Base-by-base conservation (phyloP, 2,888 invertebrate genomes). In the Dryomyza anilis region DNA sequence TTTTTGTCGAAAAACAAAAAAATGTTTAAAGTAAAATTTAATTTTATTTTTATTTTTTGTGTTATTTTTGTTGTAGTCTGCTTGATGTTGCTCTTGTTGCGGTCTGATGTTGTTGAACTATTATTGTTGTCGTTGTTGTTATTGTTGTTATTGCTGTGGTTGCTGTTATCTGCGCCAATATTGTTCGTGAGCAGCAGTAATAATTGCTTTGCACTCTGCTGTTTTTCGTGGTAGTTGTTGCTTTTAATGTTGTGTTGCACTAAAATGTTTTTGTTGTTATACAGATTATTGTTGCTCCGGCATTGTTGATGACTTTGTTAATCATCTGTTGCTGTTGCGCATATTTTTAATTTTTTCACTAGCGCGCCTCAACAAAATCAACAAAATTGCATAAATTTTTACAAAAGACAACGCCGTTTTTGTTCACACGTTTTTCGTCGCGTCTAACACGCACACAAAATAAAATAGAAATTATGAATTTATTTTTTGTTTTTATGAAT, bases 151-250 rank as follows among this genome's bases (percentile, higher is more conserved):
- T 52, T 65, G 48, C 56, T 65, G 52, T 43, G 53, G 53, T 56
- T 30, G 53, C 62, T 39, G n/a, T n/a, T n/a, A n/a, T n/a, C n/a
- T n/a, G n/a, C n/a, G n/a, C n/a, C 43, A 61, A 5, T 67, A 36
- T 56, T 59, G 29, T 60, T 36, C 36, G 48, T 65, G 64, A 12
- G 64, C 55, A 52, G 45, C 62, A 62, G 46, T 23, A 61, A 62
- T 55, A 27, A 14, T 23, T 16, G 27, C 16, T 36, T 36, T 39
- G 53, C 19, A 19, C 19, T 12, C 52, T 25, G 29, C 29, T 23
- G 19, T 14, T 8, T 23, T 7, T 52, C 39, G 39, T 6, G 3
- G 52, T 29, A 29, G 16, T 52, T 52, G n/a, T 52, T 27, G 29
- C 16, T 52, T 14, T n/a, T 19, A 21, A n/a, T 46, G 46, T 19